Evolutionary conservation across 2,797 vertebrate genomes (phyloP).

Genomic region (Chrysolophus pictus): DNA sequence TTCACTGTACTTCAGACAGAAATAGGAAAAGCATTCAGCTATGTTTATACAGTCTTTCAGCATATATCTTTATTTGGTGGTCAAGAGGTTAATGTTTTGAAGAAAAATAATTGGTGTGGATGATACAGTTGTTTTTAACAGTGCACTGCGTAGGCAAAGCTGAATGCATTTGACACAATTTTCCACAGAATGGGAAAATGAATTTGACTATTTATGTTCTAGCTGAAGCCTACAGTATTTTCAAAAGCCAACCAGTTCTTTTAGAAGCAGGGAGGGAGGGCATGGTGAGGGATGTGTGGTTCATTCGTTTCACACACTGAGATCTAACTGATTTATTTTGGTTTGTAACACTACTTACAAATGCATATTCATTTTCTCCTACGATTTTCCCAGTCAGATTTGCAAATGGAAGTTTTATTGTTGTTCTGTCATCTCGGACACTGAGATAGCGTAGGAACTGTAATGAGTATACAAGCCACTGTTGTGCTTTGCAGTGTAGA

Average conservation of each 20-base stretch:
- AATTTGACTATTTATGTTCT: constrained; percentile 44
- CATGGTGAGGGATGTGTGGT: too few relatives aligned
- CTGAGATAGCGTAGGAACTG: not conserved
- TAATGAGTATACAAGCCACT: not conserved
- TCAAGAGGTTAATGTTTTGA: not conserved
- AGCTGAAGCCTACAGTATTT: not conserved
- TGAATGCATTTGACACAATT: constrained; percentile 41
- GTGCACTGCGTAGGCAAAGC: constrained; percentile 6
- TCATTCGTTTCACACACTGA: not conserved
- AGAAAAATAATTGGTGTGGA: not conserved
- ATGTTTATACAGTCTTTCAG: not conserved
- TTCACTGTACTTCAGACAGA: not conserved
- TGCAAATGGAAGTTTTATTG: not conserved
- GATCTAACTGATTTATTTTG: not conserved
- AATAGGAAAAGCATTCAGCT: not conserved
- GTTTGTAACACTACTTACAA: not conserved
- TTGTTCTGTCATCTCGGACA: not conserved
- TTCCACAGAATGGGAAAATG: constrained; percentile 36
- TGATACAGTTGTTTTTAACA: not conserved
- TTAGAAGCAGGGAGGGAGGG: not conserved
- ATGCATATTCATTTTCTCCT: not conserved
- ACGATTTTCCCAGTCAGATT: not conserved
- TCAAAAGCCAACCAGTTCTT: constrained; percentile 17
- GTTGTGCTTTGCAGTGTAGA: not conserved
- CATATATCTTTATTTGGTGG: not conserved